These are phyloP conservation scores for Amblyopsis hoosieri DNA, from an alignment of 2,797 vertebrate genomes.

Conservation along the genomic window DNA sequence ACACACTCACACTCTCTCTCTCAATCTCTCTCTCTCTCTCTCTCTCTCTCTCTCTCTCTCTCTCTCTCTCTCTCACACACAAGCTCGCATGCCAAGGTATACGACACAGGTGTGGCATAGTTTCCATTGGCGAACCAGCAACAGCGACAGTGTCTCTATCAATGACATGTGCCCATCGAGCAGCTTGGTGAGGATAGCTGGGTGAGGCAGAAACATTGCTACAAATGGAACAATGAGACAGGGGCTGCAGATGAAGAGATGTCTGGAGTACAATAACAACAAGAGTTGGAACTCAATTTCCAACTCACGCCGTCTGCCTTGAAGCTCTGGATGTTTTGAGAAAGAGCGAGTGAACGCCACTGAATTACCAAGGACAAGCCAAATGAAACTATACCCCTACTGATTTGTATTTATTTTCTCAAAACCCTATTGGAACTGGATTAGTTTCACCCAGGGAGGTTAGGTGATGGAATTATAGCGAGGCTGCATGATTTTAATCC, in stretches of 20 bases:
- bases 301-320: too few species aligned
- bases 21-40: too few species aligned
- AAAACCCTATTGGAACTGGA: background rate
- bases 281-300: too few species aligned
- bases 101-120: constrained; percentile 5
- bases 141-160: constrained; percentile 4
- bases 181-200: background rate
- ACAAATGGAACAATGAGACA: background rate
- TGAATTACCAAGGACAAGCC: too few species aligned
- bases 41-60: too few species aligned
- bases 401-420: too few species aligned
- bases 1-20: too few species aligned
- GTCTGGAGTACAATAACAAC: too few species aligned
- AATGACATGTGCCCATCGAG: constrained; percentile 24
- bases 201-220: background rate
- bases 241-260: background rate
- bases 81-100: constrained; percentile 21
- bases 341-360: too few species aligned
- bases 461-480: background rate
- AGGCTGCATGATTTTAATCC: background rate
- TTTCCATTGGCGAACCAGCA: constrained; percentile 29
- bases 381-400: too few species aligned
- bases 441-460: background rate
- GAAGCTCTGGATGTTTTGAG: too few species aligned
- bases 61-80: background rate